Base-by-base conservation (phyloP, 2,797 vertebrate genomes). In the Enteromius treurensis region DNA sequence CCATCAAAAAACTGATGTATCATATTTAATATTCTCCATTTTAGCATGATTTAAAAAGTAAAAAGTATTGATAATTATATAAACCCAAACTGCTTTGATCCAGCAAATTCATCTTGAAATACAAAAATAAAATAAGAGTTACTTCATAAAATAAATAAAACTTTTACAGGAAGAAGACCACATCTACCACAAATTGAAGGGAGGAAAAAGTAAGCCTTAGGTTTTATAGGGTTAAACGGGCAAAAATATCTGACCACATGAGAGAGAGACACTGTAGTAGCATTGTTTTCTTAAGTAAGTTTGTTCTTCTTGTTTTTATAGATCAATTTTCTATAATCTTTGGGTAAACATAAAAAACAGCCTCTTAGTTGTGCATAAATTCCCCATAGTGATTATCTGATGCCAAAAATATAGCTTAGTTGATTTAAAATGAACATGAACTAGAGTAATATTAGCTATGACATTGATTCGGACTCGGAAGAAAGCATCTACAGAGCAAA, bases 401-500 rank as follows among this genome's bases (percentile, higher is more conserved):
- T 80, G 23, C 51, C 23, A 58, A 58, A 69, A 70, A 58, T 42
- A 55, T 14, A 55, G 47, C n/a, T 70, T 19, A 17, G 1, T 58
- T 58, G 10, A 45, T 45, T 45, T 70, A 10, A 29, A 58, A 80
- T 80, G 26, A 2, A 11, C 15, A 29, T 80, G 34, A 55, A 40
- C 2, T 17, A 53, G 64, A 55, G 4, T 26, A 58, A 45, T 80
- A 58, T 45, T 32, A 73, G 26, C 62, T 4, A 23, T 19, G 26
- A 62, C 23, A 21, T 19, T 60, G 15, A 37, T 74, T 74, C 26
- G 51, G 47, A 65, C 23, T 26, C 58, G 2, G 55, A 74, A 60
- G 53, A 81, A 81, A 49, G 4, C 19, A 49, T 74, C 53, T 32
- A 17, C 19, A 51, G 29, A 51, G 58, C 29, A 49, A 80, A 45